phyloP scores from a whole-genome alignment of 2,888 invertebrate species.

The Tenthredo notha region DNA sequence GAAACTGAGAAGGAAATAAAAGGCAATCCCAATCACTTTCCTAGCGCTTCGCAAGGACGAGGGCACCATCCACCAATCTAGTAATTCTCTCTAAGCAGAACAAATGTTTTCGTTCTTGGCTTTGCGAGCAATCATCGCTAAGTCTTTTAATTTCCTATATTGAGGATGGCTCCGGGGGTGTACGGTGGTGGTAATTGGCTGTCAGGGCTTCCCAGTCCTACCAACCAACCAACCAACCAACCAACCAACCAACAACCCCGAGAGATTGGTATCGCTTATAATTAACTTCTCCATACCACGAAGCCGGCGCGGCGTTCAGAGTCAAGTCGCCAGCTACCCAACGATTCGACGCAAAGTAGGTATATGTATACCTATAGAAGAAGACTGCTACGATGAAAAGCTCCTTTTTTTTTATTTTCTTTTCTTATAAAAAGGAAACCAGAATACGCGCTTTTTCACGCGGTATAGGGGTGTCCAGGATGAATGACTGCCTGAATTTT shows the following conservation, averaged over 20 bases:
- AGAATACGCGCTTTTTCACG: not conserved
- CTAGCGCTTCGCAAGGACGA: slow-evolving; percentile 64
- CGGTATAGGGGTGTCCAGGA: not conserved
- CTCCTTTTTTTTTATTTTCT: not conserved
- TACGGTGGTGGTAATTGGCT: slow-evolving; percentile 78
- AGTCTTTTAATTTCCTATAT: slow-evolving; percentile 79
- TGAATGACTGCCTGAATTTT: not conserved
- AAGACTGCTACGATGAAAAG: slow-evolving; percentile 9
- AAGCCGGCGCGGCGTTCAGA: slow-evolving; percentile 72
- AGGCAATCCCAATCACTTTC: slow-evolving; percentile 75
- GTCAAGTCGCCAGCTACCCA: slow-evolving; percentile 44
- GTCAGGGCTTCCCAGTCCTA: slow-evolving; percentile 77
- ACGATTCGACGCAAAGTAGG: slow-evolving; percentile 45
- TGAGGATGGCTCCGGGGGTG: slow-evolving; percentile 73
- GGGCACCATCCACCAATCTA: slow-evolving; percentile 65
- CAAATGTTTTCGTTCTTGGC: slow-evolving; percentile 69
- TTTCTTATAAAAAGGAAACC: not conserved
- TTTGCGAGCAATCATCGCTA: slow-evolving; percentile 75
- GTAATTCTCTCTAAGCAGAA: slow-evolving; percentile 75
- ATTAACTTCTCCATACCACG: slow-evolving; percentile 79
- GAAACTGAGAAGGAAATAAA: slow-evolving; percentile 61
- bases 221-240: slow-evolving; percentile 62
- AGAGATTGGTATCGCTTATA: slow-evolving; percentile 79
- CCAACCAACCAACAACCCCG: slow-evolving; percentile 75
- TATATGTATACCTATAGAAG: not conserved